Evolutionary conservation across 2,888 invertebrate genomes (phyloP).

Genomic region (Melitaea athalia): DNA sequence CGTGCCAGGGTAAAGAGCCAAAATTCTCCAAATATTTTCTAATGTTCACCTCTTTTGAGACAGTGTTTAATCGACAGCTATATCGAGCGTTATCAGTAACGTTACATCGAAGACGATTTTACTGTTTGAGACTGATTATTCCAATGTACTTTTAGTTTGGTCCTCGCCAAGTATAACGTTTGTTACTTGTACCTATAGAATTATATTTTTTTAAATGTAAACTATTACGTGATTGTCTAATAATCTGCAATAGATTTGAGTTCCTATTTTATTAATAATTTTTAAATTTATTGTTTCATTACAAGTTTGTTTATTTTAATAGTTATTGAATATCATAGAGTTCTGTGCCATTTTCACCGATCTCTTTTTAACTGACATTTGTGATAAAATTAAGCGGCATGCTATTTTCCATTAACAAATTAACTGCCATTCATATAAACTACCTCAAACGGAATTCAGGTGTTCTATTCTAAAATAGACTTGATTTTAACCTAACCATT

Average conservation of each 20-base stretch:
- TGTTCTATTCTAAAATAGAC: constrained; percentile 49
- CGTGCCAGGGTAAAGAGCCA: constrained; percentile 75
- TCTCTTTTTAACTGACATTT: neutral
- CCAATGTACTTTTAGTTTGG: constrained; percentile 11
- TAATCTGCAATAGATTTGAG: constrained; percentile 73
- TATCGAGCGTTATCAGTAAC: constrained; percentile 40
- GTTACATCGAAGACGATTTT: constrained; percentile 47
- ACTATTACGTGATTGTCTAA: constrained; percentile 25
- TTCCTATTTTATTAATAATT: constrained; percentile 73
- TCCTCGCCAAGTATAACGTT: neutral
- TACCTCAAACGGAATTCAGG: constrained; percentile 72
- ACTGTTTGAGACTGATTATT: constrained; percentile 69
- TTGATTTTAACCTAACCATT: constrained; percentile 52
- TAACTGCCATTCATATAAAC: constrained; percentile 46
- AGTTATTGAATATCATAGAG: constrained; percentile 42
- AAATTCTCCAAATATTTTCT: constrained; percentile 74
- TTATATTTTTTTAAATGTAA: constrained; percentile 1
- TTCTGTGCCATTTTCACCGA: constrained; percentile 48
- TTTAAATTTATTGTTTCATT: constrained; percentile 57
- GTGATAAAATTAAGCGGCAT: constrained; percentile 19
- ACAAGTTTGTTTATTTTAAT: constrained; percentile 59
- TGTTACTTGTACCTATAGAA: neutral
- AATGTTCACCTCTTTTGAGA: constrained; percentile 61
- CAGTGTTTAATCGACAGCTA: constrained; percentile 48
- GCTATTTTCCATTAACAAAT: constrained; percentile 22